Percentiles rank a stretch among this genome's conserved stretches.
These are phyloP conservation scores for Melospiza melodia DNA, from an alignment of 2,113 vertebrate genomes.

Conservation along the genomic window DNA sequence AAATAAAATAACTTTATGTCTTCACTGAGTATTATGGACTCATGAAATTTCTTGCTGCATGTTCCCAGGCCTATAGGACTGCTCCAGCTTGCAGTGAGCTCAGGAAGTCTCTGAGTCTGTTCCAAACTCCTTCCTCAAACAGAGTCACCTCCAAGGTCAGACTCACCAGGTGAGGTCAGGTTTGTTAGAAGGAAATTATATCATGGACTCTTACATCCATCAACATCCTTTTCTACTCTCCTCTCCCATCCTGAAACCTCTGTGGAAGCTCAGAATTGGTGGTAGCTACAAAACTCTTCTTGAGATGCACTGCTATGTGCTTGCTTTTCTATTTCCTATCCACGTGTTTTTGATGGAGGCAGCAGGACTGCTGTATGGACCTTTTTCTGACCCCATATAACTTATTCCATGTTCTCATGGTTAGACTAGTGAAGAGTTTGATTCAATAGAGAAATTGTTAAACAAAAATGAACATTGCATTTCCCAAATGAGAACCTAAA, in stretches of 20 bases:
- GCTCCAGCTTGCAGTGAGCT: neutral
- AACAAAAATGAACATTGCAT: neutral
- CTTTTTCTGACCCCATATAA: neutral
- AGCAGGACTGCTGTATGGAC: neutral
- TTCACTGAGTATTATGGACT: neutral
- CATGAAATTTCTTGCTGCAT: neutral
- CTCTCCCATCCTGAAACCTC: neutral
- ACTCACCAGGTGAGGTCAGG: neutral
- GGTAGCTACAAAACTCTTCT: neutral
- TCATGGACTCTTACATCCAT: neutral
- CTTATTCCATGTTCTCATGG: neutral
- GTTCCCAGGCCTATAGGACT: neutral
- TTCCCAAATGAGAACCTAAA: slow-evolving; percentile 12
- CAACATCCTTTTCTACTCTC: accelerated
- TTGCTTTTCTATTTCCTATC: neutral
- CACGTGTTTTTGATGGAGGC: neutral
- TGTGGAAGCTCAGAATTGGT: neutral
- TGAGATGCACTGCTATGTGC: neutral
- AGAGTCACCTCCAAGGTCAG: neutral
- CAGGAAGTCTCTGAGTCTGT: neutral
- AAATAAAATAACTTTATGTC: neutral
- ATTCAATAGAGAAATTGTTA: neutral
- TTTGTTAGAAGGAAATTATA: neutral
- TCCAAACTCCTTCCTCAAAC: neutral
- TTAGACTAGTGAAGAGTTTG: neutral